These are phyloP conservation scores for Pasiphila rectangulata DNA, from an alignment of 2,888 invertebrate species.

Conservation along the genomic window DNA sequence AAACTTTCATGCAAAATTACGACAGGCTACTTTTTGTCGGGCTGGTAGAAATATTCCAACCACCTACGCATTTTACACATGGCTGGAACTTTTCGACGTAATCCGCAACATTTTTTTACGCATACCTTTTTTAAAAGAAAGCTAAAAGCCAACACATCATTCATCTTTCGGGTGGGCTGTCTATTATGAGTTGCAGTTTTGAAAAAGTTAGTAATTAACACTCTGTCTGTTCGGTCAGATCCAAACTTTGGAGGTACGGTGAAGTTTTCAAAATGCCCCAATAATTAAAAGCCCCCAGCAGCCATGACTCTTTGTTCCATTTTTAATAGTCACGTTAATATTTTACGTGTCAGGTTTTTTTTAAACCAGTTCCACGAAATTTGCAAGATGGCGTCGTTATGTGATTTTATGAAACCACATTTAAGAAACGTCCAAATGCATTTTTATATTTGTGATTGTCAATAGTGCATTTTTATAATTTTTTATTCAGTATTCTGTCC, in stretches of 20 bases:
- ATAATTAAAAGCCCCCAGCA: slow-evolving; percentile 66
- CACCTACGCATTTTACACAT: slow-evolving; percentile 9
- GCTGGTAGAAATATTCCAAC: slow-evolving; percentile 6
- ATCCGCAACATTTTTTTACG: slow-evolving; percentile 10
- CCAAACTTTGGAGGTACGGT: slow-evolving; percentile 69
- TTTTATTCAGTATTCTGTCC: too few species aligned
- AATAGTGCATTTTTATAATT: too few species aligned
- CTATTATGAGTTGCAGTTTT: slow-evolving; percentile 80
- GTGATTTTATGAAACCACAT: neutral
- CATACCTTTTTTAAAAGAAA: slow-evolving; percentile 41
- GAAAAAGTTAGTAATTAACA: slow-evolving; percentile 77
- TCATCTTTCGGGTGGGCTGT: slow-evolving; percentile 74
- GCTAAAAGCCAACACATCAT: slow-evolving; percentile 68
- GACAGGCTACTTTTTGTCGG: slow-evolving; percentile 2
- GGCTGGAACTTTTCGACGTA: slow-evolving; percentile 11
- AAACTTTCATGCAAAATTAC: slow-evolving; percentile 6
- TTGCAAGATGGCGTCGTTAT: too few species aligned
- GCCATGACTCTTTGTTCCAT: slow-evolving; percentile 46
- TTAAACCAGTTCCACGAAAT: slow-evolving; percentile 16
- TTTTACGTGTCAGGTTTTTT: too few species aligned
- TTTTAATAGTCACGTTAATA: slow-evolving; percentile 42
- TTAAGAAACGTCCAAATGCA: neutral
- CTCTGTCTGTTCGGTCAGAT: slow-evolving; percentile 60
- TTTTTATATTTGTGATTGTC: neutral
- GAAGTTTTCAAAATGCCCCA: slow-evolving; percentile 69